Base-by-base conservation (phyloP, 2,888 invertebrate species). In the Amorpha juglandis region DNA sequence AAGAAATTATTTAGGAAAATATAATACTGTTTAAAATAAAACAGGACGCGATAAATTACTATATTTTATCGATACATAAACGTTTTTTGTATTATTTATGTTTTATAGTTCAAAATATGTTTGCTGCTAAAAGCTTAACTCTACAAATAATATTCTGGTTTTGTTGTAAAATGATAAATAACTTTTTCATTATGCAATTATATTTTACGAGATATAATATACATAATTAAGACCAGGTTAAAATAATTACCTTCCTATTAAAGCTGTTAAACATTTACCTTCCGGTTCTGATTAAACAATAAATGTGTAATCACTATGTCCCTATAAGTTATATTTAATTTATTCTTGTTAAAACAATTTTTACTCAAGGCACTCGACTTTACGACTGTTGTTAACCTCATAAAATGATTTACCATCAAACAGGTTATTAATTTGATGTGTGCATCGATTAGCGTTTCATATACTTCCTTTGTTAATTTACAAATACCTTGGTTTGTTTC, bases 401-500 rank as follows among this genome's bases (percentile, higher is more conserved):
- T 55, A 55, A 64, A 67, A 64, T 45, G 14, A 58, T 52, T 52
- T 65, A 62, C 70, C 53, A 66, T 19, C 67, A 78, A 73, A 71
- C 72, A 50, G 71, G 74, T 79, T 77, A 76, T 78, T 78, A 77
- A 70, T 67, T 68, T 77, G 72, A 79, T 80, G 71, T 75, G 69
- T 58, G 70, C 72, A 72, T 70, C 68, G 69, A 68, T 69, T 68
- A 71, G 69, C 68, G 67, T 71, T 50, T 78, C 69, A 73, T 73
- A 68, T 70, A 74, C 75, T 84, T 84, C 82, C 83, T 82, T 76
- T 77, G 78, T 74, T 73, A 76, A 79, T 80, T 80, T 70, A 72
- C 71, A 71, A 74, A 78, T 67, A 71, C 76, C 74, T 79, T 75
- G 74, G 68, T 70, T 72, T 52, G 70, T 79, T 84, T 83, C 81